Evolutionary conservation across 1,140 invertebrate genomes (phyloP).

Genomic region (Monochamus saltuarius): DNA sequence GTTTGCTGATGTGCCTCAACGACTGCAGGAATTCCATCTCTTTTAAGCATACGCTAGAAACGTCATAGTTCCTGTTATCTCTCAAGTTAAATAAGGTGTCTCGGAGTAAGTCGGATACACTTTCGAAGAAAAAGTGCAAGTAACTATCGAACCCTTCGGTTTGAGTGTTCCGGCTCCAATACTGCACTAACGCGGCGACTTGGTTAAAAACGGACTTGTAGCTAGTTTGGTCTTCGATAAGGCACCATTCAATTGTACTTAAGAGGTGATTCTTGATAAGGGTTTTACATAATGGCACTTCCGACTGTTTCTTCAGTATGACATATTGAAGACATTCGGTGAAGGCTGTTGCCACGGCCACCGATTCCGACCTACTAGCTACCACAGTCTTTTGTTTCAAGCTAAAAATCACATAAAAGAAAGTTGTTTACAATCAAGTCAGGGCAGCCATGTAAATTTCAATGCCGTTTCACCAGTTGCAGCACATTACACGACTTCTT

Average conservation of each 20-base stretch:
- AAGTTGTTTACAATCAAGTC: slow-evolving; percentile 8
- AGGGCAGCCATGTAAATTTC: not conserved
- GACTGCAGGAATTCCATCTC: slow-evolving; percentile 47
- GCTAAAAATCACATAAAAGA: slow-evolving; percentile 49
- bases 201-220: slow-evolving; percentile 56
- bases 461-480: not conserved
- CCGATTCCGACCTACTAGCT: slow-evolving; percentile 61
- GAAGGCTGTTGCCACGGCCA: slow-evolving; percentile 62
- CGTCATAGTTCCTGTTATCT: slow-evolving; percentile 23
- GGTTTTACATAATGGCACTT: slow-evolving; percentile 50
- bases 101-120: slow-evolving; percentile 53
- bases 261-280: slow-evolving; percentile 54
- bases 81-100: slow-evolving; percentile 41
- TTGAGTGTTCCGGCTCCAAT: slow-evolving; percentile 58
- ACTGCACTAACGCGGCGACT: slow-evolving; percentile 55
- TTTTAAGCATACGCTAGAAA: slow-evolving; percentile 35
- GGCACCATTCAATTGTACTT: slow-evolving; percentile 52
- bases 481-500: too few species aligned
- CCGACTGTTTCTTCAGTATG: slow-evolving; percentile 53
- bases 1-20: slow-evolving; percentile 43
- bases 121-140: slow-evolving; percentile 57
- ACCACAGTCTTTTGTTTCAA: slow-evolving; percentile 56
- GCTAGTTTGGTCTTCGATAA: slow-evolving; percentile 48
- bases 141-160: slow-evolving; percentile 45
- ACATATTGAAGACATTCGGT: slow-evolving; percentile 71